These are phyloP conservation scores for Naso thynnoides DNA, from an alignment of 2,797 vertebrate species.

Conservation along the genomic window DNA sequence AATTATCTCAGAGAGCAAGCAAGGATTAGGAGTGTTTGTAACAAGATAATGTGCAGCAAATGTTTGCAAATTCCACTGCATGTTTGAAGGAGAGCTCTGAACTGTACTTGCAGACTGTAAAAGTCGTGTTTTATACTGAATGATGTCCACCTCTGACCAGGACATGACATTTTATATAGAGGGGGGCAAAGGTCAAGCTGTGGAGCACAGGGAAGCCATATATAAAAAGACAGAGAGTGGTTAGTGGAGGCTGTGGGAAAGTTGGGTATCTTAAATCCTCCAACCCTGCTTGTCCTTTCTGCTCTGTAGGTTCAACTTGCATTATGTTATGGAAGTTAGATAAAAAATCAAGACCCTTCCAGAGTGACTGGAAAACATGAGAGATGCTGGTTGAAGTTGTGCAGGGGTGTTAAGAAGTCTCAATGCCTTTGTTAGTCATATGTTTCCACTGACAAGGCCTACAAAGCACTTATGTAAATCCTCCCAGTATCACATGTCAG, in stretches of 20 bases:
- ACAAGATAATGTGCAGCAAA: slow-evolving; percentile 76
- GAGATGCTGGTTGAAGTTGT: slow-evolving; percentile 58
- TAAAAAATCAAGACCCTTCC: slow-evolving; percentile 36
- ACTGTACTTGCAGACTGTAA: slow-evolving; percentile 48
- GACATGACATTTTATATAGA: slow-evolving; percentile 56
- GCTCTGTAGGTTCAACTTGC: slow-evolving; percentile 37
- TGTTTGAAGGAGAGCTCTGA: slow-evolving; percentile 61
- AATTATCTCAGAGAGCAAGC: slow-evolving; percentile 63
- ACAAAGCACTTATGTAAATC: slow-evolving; percentile 70
- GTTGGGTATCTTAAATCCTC: slow-evolving; percentile 55
- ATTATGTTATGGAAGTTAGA: slow-evolving; percentile 57
- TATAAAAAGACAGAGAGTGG: slow-evolving; percentile 53
- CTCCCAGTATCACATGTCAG: slow-evolving; percentile 68
- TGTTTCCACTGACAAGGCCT: slow-evolving; percentile 47
- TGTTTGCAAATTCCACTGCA: slow-evolving; percentile 71
- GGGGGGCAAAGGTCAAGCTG: slow-evolving; percentile 64
- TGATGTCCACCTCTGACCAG: slow-evolving; percentile 68
- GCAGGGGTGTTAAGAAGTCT: slow-evolving; percentile 42
- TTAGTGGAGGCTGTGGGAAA: slow-evolving; percentile 56
- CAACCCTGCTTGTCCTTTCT: slow-evolving; percentile 38
- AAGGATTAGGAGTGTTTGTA: slow-evolving; percentile 71
- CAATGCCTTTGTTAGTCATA: slow-evolving; percentile 61
- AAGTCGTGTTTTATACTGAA: slow-evolving; percentile 51
- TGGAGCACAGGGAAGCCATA: slow-evolving; percentile 56
- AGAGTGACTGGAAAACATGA: slow-evolving; percentile 26